Evolutionary conservation across 2,113 vertebrate species (phyloP).

Genomic region (Bos indicus): DNA sequence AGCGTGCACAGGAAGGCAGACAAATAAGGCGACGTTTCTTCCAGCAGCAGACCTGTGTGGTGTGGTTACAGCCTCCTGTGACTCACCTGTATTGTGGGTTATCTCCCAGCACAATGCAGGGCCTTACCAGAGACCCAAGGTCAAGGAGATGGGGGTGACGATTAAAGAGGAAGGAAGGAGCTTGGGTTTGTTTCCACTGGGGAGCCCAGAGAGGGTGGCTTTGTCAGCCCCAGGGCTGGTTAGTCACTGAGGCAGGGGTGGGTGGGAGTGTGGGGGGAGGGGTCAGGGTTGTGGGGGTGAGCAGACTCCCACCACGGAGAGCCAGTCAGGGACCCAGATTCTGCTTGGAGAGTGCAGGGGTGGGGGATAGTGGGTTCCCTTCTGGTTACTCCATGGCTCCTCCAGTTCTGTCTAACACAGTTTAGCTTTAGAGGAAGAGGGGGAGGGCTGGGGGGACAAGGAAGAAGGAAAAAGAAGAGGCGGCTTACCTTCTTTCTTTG

Average conservation of each 20-base stretch:
- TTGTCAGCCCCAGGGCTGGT: background rate
- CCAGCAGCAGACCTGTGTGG: background rate
- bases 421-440: background rate
- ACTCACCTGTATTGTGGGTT: background rate
- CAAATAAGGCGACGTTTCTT: background rate
- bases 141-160: background rate
- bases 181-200: slow-evolving; percentile 4
- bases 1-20: background rate
- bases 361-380: background rate
- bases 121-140: background rate
- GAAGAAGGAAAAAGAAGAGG: background rate
- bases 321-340: background rate
- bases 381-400: background rate
- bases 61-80: background rate
- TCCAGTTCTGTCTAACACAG: background rate
- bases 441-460: background rate
- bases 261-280: background rate
- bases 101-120: background rate
- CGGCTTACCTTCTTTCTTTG: background rate
- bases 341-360: background rate
- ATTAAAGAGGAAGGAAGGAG: slow-evolving; percentile 10
- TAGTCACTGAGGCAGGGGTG: background rate
- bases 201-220: background rate
- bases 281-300: background rate
- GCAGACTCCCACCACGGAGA: background rate